These are phyloP conservation scores for Pardosa pseudoannulata DNA, from an alignment of 2,888 invertebrate species.

Conservation along the genomic window DNA sequence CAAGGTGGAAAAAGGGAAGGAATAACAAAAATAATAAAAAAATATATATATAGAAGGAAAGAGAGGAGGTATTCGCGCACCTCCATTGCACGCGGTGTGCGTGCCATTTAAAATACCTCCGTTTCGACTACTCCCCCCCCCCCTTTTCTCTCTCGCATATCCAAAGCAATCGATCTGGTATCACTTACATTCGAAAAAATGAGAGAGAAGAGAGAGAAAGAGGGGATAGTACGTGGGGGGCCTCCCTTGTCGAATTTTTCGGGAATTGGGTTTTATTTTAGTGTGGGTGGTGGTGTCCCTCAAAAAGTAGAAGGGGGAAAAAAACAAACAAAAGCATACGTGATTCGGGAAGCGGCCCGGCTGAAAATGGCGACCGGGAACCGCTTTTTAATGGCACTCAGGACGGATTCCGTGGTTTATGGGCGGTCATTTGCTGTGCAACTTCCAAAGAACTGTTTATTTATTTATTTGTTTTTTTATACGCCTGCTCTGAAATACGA, in stretches of 20 bases:
- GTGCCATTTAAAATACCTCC: conserved; percentile 57
- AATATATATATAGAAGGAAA: no score
- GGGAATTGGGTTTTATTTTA: conserved; percentile 4
- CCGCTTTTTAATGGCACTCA: background rate
- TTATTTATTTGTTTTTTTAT: no score
- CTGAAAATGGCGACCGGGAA: background rate
- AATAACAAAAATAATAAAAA: conserved; percentile 10
- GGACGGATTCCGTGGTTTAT: background rate
- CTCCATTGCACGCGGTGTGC: conserved; percentile 8
- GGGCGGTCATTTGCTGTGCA: background rate
- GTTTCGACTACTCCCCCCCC: background rate
- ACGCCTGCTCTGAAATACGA: no score
- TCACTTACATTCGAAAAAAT: conserved; percentile 42
- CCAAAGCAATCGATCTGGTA: conserved; percentile 52
- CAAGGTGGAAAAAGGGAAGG: conserved; percentile 19
- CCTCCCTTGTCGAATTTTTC: conserved; percentile 1
- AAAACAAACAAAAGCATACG: conserved; percentile 3
- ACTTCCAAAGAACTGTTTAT: no score
- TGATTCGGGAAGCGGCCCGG: background rate
- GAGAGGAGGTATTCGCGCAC: background rate
- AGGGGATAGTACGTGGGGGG: background rate
- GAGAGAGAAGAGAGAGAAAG: no score
- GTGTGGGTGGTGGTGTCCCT: background rate
- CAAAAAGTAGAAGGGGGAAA: no score
- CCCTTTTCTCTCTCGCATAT: background rate